Base-by-base conservation (phyloP, 2,797 vertebrate species). In the Masticophis lateralis region DNA sequence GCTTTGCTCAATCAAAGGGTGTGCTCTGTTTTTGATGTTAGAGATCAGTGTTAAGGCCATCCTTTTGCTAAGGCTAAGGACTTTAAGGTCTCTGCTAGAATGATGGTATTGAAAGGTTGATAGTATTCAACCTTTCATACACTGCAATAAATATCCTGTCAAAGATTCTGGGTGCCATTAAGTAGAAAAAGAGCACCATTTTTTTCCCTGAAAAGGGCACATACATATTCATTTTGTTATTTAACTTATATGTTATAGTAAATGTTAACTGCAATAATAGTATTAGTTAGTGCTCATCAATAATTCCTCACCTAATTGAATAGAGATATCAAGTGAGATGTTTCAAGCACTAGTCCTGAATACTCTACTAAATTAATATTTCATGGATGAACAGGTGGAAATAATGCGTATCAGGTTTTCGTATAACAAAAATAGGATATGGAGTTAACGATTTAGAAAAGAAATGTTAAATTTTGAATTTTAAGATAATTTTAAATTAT, bases 231-330 rank as follows among this genome's bases (percentile, higher is more conserved):
- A 83, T 83, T 83, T 83, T 83, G 37, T 47, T 47, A 12, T 47
- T 83, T 11, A 47, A 25, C 10, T 83, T 47, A 47, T 25, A 47
- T 25, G 22, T 43, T 83, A 83, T 3, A 83, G 43, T 25, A 47
- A 47, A 47, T 47, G 10, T 25, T 83, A 25, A 47, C 74, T 83
- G 37, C 20, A 83, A 83, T 83, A 83, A 83, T 83, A 83, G 20
- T 83, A 47, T 83, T 47, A 83, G 43, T 83, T 83, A 47, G 37
- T 83, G 37, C 79, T 47, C 43, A 83, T 47, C 43, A 83, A 47
- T 83, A 83, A 83, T 83, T 47, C 20, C 43, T 93, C 93, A 93
- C 94, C 9, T 47, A 83, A 47, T 47, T 83, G 79, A 83, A 83
- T 22, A 83, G 79, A 47, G 43, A 47, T 83, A 25, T 83, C 43